These are phyloP conservation scores for Mus minutoides DNA, from an alignment of 2,797 vertebrate genomes.

Conservation along the genomic window DNA sequence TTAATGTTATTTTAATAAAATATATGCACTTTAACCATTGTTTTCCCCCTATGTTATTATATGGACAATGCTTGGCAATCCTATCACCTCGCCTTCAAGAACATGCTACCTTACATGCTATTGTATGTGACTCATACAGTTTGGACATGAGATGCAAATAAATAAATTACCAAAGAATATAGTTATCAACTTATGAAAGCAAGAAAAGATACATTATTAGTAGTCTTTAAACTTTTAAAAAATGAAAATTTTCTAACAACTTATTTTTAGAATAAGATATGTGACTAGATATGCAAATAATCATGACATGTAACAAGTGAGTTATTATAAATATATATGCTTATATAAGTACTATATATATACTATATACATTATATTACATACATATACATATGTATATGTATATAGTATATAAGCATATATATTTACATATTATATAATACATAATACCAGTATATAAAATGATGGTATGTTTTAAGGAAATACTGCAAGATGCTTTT, in stretches of 20 bases:
- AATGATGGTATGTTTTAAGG: background rate
- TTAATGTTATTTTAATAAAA: conserved; percentile 41
- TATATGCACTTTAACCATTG: background rate
- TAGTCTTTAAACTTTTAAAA: conserved; percentile 14
- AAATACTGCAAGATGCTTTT: conserved; percentile 8
- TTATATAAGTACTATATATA: no score
- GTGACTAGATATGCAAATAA: background rate
- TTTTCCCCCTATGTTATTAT: background rate
- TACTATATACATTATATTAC: no score
- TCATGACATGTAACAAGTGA: background rate
- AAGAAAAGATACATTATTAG: background rate
- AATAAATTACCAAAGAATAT: conserved; percentile 37
- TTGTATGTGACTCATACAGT: background rate
- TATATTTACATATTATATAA: background rate
- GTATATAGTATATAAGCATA: no score
- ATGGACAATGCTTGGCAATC: background rate
- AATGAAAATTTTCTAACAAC: background rate
- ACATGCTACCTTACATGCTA: background rate
- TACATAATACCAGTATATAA: background rate
- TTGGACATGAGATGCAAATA: background rate
- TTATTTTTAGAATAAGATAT: conserved; percentile 17
- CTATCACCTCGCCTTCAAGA: background rate
- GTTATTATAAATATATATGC: conserved; percentile 30
- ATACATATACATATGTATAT: no score
- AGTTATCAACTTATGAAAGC: background rate